A percentile compares a stretch with the other conserved stretches of the same genome.
Conservation (phyloP, 2,113 vertebrate genomes). For the Xenus cinereus region DNA sequence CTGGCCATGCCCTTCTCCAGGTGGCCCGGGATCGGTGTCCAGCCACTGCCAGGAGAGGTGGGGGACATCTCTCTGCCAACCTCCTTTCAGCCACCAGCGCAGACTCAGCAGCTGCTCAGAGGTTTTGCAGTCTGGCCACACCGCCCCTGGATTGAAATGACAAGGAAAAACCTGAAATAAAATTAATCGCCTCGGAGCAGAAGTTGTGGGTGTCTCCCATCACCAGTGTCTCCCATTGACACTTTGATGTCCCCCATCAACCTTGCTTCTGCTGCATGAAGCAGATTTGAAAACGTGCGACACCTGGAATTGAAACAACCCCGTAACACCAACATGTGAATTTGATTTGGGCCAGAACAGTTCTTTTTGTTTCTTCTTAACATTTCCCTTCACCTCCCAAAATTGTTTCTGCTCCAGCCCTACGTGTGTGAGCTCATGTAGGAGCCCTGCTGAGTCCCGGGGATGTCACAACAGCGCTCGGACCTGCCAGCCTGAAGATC, state of each 20-base stretch:
- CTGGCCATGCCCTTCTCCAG: background rate
- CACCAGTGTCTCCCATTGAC: no score
- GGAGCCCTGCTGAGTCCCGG: background rate
- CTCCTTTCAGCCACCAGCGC: background rate
- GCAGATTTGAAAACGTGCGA: background rate
- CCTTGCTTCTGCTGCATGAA: background rate
- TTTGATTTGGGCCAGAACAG: background rate
- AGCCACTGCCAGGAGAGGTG: background rate
- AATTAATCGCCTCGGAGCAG: background rate
- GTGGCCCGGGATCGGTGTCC: background rate
- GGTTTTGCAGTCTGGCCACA: background rate
- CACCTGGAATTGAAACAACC: background rate
- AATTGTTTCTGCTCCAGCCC: background rate
- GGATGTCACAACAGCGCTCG: rapidly evolving
- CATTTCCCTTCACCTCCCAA: background rate
- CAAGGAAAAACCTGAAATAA: background rate
- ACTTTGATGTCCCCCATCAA: background rate
- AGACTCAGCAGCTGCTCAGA: background rate
- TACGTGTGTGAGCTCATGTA: background rate
- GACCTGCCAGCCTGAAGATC: background rate
- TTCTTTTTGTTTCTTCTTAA: background rate
- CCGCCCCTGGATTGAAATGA: background rate
- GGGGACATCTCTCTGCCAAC: background rate
- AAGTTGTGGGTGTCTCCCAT: background rate
- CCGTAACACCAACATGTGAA: background rate